Evolutionary conservation across 2,113 vertebrate species (phyloP), one percentile per base, ranked within the genome.

Genomic region (Brachyhypopomus occidentalis): DNA sequence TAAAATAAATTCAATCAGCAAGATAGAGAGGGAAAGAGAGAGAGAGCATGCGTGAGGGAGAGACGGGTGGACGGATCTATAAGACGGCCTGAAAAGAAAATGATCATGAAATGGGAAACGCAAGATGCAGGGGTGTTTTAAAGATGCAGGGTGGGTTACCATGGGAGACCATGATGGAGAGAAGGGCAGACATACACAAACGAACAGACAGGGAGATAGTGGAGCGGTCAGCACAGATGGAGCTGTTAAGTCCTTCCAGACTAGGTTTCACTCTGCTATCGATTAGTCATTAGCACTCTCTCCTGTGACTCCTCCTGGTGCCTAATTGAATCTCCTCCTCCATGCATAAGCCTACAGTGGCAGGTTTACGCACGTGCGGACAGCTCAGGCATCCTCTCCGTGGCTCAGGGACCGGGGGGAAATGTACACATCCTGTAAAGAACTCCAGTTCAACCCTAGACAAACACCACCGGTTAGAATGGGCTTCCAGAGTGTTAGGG

Each of bases 211-310:
- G n/a, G 23, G 83, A 79, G 85, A 85, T 85, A 82, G 83, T 77
- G 41, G 80, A 75, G 78, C 56, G 86, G 30, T 64, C 63, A 70
- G 34, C 45, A 59, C 52, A 75, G 76, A 34, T 74, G 38, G 41
- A 79, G 20, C 76, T 1, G 83, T 79, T 84, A 85, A 78, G 81
- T 22, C 38, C 79, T 83, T 78, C 63, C 74, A 79, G 84, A 77
- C 83, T 84, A n/a, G 66, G 82, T 85, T 85, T 84, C 87, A 79
- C 79, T 81, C 77, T 58, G 5, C 34, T 85, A 93, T 92, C 87
- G 92, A 93, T 92, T 90, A 87, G 88, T 92, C 90, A 90, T 91
- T 90, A 90, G 84, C 80, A 79, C 82, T 60, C 73, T 87, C 86
- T 81, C 86, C 76, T 73, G 83, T 86, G 89, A 59, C 73, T 70